Conservation (phyloP, 37 sponge, comb jelly and placozoan genomes). For the Halichondria panicea region DNA sequence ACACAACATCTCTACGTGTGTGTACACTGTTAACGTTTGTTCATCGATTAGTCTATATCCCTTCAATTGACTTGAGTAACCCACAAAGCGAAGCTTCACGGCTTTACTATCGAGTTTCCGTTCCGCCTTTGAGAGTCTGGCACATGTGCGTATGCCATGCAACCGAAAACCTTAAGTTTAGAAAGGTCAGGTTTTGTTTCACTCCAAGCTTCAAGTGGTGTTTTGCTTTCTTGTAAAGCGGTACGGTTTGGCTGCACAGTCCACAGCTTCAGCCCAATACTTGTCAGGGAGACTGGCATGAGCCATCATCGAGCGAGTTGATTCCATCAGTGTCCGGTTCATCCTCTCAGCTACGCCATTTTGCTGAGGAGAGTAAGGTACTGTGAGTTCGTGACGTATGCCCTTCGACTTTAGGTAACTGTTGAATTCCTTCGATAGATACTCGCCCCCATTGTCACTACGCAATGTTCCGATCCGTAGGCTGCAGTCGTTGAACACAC, state of each 20-base stretch:
- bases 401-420: slow-evolving; percentile 35
- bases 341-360: slow-evolving; percentile 51
- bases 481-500: slow-evolving; percentile 24
- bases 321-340: slow-evolving; percentile 46
- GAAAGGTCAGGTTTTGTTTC: too few relatives aligned
- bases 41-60: too few relatives aligned
- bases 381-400: slow-evolving; percentile 42
- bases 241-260: slow-evolving; percentile 16
- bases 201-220: too few relatives aligned
- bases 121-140: too few relatives aligned
- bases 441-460: slow-evolving; percentile 49
- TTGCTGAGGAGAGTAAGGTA: slow-evolving; percentile 45
- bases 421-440: slow-evolving; percentile 40
- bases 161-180: too few relatives aligned
- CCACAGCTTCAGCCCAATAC: slow-evolving; percentile 51
- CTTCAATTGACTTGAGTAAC: too few relatives aligned
- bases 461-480: slow-evolving; percentile 16
- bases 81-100: too few relatives aligned
- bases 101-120: too few relatives aligned
- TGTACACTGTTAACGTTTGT: too few relatives aligned
- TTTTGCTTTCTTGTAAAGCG: too few relatives aligned
- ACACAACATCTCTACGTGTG: too few relatives aligned
- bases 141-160: too few relatives aligned
- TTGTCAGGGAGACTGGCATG: slow-evolving; percentile 23
- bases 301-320: slow-evolving; percentile 39